Evolutionary conservation across 2,888 invertebrate species (phyloP).

Genomic region (Papilio demoleus): DNA sequence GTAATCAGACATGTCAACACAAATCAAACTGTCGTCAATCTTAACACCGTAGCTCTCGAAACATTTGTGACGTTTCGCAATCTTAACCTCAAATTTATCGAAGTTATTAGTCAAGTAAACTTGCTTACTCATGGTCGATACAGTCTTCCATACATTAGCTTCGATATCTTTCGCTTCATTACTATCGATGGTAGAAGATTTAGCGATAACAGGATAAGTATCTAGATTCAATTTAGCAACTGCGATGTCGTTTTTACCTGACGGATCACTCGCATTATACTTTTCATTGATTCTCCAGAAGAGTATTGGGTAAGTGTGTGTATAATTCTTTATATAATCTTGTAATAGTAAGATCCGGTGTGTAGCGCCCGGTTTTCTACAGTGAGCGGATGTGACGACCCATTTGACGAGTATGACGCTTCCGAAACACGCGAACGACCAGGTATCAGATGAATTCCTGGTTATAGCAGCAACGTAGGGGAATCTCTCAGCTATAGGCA

Average conservation of each 20-base stretch:
- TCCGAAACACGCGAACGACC: slow-evolving; percentile 71
- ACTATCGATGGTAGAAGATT: slow-evolving; percentile 59
- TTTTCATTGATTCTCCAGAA: slow-evolving; percentile 71
- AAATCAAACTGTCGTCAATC: slow-evolving; percentile 62
- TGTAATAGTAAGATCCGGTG: slow-evolving; percentile 65
- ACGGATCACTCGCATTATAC: slow-evolving; percentile 54
- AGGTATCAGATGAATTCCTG: slow-evolving; percentile 57
- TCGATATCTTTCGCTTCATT: slow-evolving; percentile 46
- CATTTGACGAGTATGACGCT: slow-evolving; percentile 67
- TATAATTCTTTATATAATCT: slow-evolving; percentile 62
- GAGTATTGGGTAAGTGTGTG: slow-evolving; percentile 63
- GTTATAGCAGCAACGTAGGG: slow-evolving; percentile 71
- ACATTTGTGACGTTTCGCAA: slow-evolving; percentile 52
- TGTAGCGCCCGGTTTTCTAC: slow-evolving; percentile 57
- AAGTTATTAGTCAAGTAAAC: slow-evolving; percentile 69
- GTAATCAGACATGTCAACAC: slow-evolving; percentile 62
- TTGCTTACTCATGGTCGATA: slow-evolving; percentile 67
- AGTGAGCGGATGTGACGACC: slow-evolving; percentile 72
- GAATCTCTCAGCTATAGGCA: slow-evolving; percentile 52
- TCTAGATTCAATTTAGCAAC: slow-evolving; percentile 67
- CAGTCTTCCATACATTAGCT: slow-evolving; percentile 71
- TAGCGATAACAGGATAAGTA: slow-evolving; percentile 51
- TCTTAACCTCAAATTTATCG: slow-evolving; percentile 53
- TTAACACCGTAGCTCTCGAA: slow-evolving; percentile 62
- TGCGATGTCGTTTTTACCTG: slow-evolving; percentile 64